A percentile compares a stretch with the other conserved stretches of the same genome.
Conservation (phyloP, 2,888 invertebrate species). For the Pristionchus entomophagus region DNA sequence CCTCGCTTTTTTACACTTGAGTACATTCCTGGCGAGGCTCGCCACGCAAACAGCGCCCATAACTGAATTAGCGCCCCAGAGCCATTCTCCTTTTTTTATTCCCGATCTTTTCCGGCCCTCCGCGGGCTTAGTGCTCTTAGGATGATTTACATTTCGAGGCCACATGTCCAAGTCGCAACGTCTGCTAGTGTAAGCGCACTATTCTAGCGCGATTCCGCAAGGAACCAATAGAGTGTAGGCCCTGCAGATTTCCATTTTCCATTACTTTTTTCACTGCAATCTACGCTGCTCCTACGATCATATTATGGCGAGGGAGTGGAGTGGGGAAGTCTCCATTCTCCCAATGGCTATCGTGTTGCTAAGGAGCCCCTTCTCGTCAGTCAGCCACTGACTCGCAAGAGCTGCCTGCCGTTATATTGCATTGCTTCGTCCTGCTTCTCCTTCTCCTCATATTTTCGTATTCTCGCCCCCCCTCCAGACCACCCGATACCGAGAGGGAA, state of each 20-base stretch:
- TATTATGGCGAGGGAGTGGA: too few relatives aligned
- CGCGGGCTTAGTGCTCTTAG: not conserved
- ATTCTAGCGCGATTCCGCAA: too few relatives aligned
- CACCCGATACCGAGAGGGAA: too few relatives aligned
- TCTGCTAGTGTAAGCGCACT: conserved; percentile 25
- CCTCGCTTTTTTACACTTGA: too few relatives aligned
- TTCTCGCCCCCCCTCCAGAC: not conserved
- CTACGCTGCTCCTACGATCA: not conserved
- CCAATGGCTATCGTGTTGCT: not conserved
- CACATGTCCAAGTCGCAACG: not conserved
- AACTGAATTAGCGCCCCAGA: conserved; percentile 8
- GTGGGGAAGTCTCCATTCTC: too few relatives aligned
- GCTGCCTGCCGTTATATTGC: not conserved
- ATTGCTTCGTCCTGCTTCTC: not conserved
- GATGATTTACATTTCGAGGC: not conserved
- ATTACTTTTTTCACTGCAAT: not conserved
- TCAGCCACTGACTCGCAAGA: not conserved
- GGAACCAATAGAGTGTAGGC: too few relatives aligned
- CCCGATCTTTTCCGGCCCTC: not conserved
- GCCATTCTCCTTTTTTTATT: not conserved
- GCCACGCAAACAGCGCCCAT: not conserved
- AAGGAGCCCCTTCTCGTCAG: too few relatives aligned
- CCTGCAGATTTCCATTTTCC: too few relatives aligned
- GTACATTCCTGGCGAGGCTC: too few relatives aligned
- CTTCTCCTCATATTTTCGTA: not conserved